Base-by-base conservation (phyloP, 2,113 vertebrate genomes). In the Oryzias curvinotus region DNA sequence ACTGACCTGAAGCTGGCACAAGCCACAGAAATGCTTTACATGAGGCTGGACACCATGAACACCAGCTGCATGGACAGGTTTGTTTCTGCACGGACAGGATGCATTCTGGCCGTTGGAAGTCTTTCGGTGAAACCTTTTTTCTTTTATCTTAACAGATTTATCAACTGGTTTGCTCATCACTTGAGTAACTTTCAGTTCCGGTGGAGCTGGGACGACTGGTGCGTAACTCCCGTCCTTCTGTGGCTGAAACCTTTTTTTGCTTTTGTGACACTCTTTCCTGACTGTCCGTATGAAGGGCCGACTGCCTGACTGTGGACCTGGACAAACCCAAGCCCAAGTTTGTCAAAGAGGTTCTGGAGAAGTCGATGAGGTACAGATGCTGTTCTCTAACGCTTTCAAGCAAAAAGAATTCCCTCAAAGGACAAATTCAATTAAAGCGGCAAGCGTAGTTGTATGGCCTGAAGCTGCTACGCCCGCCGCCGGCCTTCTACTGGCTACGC, bases 141-240 rank as follows among this genome's bases (percentile, higher is more conserved):
- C 0, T 6, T 25, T 42, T 1, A 5, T 1, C 55, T 44, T 13
- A 1, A 16, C 73, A 93, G 92, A 68, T 85, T 92, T 41, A 83
- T 92, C 86, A 99, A 95, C 89, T 99, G 96, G 97, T 99, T 99
- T 91, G 94, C 97, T 30, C 97, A 99, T 83, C 97, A 99, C 84
- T 78, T 99, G 85, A 98, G 95, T 89, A 99, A 99, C 88, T 99
- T 99, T 66, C 96, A 98, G 65, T 99, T 99, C 75, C 91, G 96
- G 36, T 98, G 97, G 97, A 99, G 96, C 87, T 99, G 97, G 97
- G 97, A 99, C 68, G 97, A 99, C 75, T 99, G 97, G 97, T 99
- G 88, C 93, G 94, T 85, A 64, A 46, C n/a, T 19, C n/a, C 7
- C 13, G 7, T 45, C 21, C 15, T 45, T 17, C 14, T 17, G 5